Conservation (phyloP, 2,888 invertebrate genomes). For the Eupsilia transversa region DNA sequence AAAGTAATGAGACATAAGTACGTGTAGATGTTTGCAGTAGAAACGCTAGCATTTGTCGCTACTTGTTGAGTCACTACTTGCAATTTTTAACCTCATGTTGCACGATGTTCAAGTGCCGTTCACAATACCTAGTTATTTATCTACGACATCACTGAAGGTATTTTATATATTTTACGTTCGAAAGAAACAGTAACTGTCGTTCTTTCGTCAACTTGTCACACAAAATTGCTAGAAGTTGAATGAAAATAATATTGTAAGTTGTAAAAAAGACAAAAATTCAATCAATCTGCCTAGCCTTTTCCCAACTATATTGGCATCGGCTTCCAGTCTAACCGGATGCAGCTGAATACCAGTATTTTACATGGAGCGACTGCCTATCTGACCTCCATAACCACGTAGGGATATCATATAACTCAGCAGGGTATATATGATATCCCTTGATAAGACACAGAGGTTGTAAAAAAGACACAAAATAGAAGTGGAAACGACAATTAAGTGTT, state of each 20-base stretch:
- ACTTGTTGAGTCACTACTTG: conserved; percentile 54
- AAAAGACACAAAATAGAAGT: conserved; percentile 14
- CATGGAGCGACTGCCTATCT: too few relatives aligned
- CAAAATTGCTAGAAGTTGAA: not conserved
- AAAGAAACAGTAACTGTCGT: not conserved
- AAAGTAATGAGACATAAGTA: conserved; percentile 29
- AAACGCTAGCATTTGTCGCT: conserved; percentile 37
- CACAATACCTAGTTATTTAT: conserved; percentile 28
- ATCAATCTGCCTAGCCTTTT: too few relatives aligned
- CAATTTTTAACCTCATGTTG: conserved; percentile 45
- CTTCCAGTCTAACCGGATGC: too few relatives aligned
- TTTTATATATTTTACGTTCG: not conserved
- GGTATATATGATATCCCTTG: too few relatives aligned
- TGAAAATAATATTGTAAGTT: not conserved
- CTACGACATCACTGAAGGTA: conserved; percentile 3
- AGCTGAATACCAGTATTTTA: too few relatives aligned
- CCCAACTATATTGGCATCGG: too few relatives aligned
- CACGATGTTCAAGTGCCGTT: conserved; percentile 14
- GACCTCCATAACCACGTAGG: too few relatives aligned
- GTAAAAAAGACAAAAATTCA: conserved; percentile 5
- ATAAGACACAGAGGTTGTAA: too few relatives aligned
- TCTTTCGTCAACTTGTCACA: not conserved
- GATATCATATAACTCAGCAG: too few relatives aligned
- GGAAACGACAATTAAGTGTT: conserved; percentile 12
- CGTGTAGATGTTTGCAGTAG: conserved; percentile 5